Evolutionary conservation across 2,888 invertebrate genomes (phyloP), one percentile per base, ranked within the genome.

Genomic region (Elegia similella): DNA sequence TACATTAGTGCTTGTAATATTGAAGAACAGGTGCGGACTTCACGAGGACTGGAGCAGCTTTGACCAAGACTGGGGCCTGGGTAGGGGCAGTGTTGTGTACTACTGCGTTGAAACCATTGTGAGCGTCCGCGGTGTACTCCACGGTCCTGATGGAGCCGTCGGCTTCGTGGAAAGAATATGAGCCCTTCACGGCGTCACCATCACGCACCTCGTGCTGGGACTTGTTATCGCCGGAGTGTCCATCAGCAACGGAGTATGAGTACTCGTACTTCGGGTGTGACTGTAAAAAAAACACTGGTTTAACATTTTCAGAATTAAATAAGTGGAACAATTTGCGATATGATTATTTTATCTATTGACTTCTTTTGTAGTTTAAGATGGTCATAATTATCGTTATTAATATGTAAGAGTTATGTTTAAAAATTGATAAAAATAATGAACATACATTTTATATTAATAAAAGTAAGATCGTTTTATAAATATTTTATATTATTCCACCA

Each of bases 191-290:
- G 2, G 81, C 82, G 68, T 92, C 92, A 55, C 92, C 92, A 59
- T 92, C 92, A 59, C 87, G 83, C 63, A 72, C 65, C 67, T 92
- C 92, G 63, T 89, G 88, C 73, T 89, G 91, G 62, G 82, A 80
- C 77, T 92, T 92, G 75, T 85, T 82, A 81, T 92, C 92, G 50
- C 92, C 92, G 69, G 92, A 88, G 77, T 91, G 88, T 34, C 84
- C 84, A 70, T 92, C 92, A 66, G 88, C 82, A 6, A 92, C 90
- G 48, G 90, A 88, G 77, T 92, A 92, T 59, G 78, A 82, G 82
- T 84, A 92, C 68, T 87, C 84, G 74, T 86, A 86, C 68, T 83
- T 78, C 57, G 85, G 84, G 75, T 80, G 67, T 2, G 76, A 71
- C 81, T 82, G 66, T 10, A 62, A 61, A 34, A 23, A 23, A 2